phyloP scores from a whole-genome alignment of 2,113 vertebrate genomes.

The Bubo bubo region DNA sequence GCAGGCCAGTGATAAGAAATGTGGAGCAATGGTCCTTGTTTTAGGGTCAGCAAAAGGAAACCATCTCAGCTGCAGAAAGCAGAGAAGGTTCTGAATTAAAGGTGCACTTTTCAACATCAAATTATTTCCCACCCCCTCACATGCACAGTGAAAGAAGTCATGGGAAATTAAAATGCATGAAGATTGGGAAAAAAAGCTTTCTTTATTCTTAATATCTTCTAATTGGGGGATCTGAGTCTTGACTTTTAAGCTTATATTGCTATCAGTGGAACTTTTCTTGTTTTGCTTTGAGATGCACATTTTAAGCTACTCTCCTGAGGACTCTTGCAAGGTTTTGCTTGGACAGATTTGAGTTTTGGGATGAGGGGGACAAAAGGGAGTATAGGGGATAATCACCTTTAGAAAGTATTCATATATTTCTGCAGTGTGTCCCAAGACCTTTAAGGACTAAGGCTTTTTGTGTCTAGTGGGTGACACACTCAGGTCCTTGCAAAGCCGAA shows the following conservation, averaged over 20 bases:
- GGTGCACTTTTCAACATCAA: not conserved
- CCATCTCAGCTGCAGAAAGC: not conserved
- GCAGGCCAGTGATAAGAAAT: not conserved
- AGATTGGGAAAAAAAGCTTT: not conserved
- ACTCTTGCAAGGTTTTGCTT: not conserved
- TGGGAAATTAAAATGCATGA: not conserved
- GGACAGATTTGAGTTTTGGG: not conserved
- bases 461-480: not conserved
- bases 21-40: not conserved
- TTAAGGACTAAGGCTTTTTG: not conserved
- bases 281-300: not conserved
- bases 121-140: not conserved
- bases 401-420: not conserved
- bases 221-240: not conserved
- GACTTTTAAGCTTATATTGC: not conserved
- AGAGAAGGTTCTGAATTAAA: not conserved
- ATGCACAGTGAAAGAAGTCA: not conserved
- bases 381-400: not conserved
- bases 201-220: not conserved
- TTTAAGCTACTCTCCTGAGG: not conserved
- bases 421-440: not conserved
- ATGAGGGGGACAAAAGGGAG: not conserved
- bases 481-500: not conserved
- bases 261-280: not conserved
- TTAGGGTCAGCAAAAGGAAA: not conserved